Base-by-base conservation (phyloP, 2,888 invertebrate genomes). In the Rhagophthalmus giganteus region DNA sequence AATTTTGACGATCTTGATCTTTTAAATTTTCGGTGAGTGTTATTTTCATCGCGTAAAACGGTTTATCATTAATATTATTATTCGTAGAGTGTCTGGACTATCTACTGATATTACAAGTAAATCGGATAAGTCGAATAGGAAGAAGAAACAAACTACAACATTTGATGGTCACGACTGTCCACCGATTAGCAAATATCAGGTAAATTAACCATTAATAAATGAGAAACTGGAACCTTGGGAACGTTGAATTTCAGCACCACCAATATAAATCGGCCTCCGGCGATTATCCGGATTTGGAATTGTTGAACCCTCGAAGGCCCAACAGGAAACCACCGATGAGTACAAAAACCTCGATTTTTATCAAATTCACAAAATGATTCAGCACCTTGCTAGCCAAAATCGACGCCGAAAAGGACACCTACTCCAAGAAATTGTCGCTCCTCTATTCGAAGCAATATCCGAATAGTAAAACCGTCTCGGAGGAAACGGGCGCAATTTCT, bases 341-440 rank as follows among this genome's bases (percentile, higher is more conserved):
- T 20, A 7, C n/a, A n/a, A n/a, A n/a, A n/a, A n/a, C n/a, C 3
- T 20, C 20, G 4, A 20, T 20, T 20, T 20, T 20, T 20, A n/a
- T n/a, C n/a, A 3, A 20, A 20, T 34, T 16, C 3, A 25, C 20
- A 30, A 30, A 30, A 30, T 12, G 12, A 30, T 12, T 30, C 10
- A 3, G 2, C 12, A 3, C 9, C 4, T 10, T 11, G 10, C 13
- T 10, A 25, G 14, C 6, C 30, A 16, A 37, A 10, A 16, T 30
- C 8, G 13, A 16, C 28, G 52, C 33, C 12, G 45, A 46, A 8
- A 26, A 27, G 2, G 52, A 55, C 27, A 47, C n/a, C n/a, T n/a
- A n/a, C n/a, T n/a, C n/a, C n/a, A 58, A 12, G 50, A 48, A 28
- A 55, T 47, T 20, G 25, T 28, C 48, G 5, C 47, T 54, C 10